A percentile compares a stretch with the other conserved stretches of the same genome.
Conservation (phyloP, 2,888 invertebrate genomes). For the Platerodrilus igneus region DNA sequence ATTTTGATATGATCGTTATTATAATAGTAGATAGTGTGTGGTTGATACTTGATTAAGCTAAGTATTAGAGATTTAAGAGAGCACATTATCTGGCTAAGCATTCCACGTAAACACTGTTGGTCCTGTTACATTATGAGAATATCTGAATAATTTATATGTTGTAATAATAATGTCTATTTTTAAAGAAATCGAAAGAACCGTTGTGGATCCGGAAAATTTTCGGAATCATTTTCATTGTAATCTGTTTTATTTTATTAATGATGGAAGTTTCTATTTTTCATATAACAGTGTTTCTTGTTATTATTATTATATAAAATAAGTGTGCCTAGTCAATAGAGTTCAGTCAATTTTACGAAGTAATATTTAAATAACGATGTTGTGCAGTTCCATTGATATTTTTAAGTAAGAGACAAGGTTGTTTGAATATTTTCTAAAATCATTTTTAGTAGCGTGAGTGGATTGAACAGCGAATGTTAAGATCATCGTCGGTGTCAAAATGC, state of each 20-base stretch:
- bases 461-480: constrained; percentile 20
- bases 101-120: constrained; percentile 51
- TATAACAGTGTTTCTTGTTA: constrained; percentile 56
- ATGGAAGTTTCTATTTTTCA: constrained; percentile 53
- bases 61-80: constrained; percentile 37
- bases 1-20: constrained; percentile 46
- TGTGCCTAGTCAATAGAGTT: constrained; percentile 64
- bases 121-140: constrained; percentile 48
- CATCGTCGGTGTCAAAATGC: too few relatives aligned
- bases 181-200: constrained; percentile 40
- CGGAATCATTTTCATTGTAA: constrained; percentile 44
- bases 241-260: constrained; percentile 49
- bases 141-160: constrained; percentile 50
- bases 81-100: constrained; percentile 51
- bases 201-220: constrained; percentile 39
- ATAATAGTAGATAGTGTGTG: constrained; percentile 23
- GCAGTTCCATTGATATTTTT: constrained; percentile 38
- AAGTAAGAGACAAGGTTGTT: constrained; percentile 31
- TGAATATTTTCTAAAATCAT: constrained; percentile 22
- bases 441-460: constrained; percentile 26
- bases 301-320: constrained; percentile 56
- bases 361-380: constrained; percentile 43
- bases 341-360: constrained; percentile 55
- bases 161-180: constrained; percentile 49
- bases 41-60: constrained; percentile 14